Base-by-base conservation (phyloP, 1,140 invertebrate species). In the Nylanderia fulva region DNA sequence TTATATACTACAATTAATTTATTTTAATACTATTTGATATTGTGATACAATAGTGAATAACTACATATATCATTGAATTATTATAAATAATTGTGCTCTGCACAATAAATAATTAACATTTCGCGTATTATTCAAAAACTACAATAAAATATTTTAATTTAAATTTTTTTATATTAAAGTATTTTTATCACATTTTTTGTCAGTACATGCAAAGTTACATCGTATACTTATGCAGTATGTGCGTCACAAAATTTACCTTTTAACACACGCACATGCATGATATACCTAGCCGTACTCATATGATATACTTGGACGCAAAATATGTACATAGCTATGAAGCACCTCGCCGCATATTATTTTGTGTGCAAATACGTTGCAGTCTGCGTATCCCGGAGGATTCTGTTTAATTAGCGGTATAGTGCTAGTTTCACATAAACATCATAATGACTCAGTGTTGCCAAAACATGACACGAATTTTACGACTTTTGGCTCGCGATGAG, bases 371-470 rank as follows among this genome's bases (percentile, higher is more conserved):
- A 71, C 27, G 29, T 36, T 56, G 61, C 18, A 48, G 42, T 42
- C 52, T 39, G 11, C 24, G 36, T 42, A 82, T 45, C 24, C 27
- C 27, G n/a, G 27, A 39, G 45, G 48, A 72, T 75, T 33, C 58
- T 82, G 86, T 88, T 88, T 88, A 88, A 90, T 90, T 86, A 76
- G 77, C 52, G 60, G 54, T 72, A 21, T 69, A 36, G 52, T 42
- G 18, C 29, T 13, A 74, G 29, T 84, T 63, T 63, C 36, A 39
- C 39, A 45, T 61, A 75, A 63, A 76, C 15, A 24, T 76, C 18
- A 39, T 48, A 84, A 75, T 63, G 29, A 76, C 21, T 36, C 27
- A 24, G 24, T 27, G 15, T 76, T 74, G 54, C n/a, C 21, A n/a
- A 13, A 7, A 42, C 52, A 27, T 27, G 36, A 71, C 18, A 8